Conservation (phyloP, 2,888 invertebrate species). For the Amitus sp. region DNA sequence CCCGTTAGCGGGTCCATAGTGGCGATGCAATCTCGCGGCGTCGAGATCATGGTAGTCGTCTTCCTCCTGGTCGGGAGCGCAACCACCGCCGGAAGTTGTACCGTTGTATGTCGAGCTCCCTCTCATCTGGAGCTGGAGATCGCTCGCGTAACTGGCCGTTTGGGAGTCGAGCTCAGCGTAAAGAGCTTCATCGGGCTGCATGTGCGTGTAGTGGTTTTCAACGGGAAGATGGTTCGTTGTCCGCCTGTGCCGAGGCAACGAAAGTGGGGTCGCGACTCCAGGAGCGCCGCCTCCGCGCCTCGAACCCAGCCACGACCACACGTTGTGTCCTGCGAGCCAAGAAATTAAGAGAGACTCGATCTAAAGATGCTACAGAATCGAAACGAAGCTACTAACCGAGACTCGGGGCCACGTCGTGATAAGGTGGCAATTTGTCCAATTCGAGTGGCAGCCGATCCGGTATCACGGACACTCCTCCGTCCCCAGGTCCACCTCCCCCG, state of each 20-base stretch:
- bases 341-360: too few relatives aligned
- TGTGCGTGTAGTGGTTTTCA: conserved; percentile 79
- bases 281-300: conserved; percentile 62
- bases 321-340: conserved; percentile 58
- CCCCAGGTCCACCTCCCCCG: conserved; percentile 52
- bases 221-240: conserved; percentile 66
- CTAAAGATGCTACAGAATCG: too few relatives aligned
- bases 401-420: conserved; percentile 63
- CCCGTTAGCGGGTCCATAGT: conserved; percentile 56
- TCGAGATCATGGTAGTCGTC: conserved; percentile 63
- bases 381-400: conserved; percentile 62
- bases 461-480: conserved; percentile 62
- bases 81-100: conserved; percentile 53
- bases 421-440: conserved; percentile 64
- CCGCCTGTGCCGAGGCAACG: conserved; percentile 60
- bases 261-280: conserved; percentile 61
- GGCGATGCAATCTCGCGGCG: conserved; percentile 62
- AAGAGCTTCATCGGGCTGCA: conserved; percentile 75
- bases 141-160: conserved; percentile 64
- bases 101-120: conserved; percentile 58
- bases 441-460: conserved; percentile 63
- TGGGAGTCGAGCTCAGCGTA: conserved; percentile 78
- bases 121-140: conserved; percentile 60
- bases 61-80: not conserved
- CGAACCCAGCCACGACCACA: conserved; percentile 64